Evolutionary conservation across 2,888 invertebrate genomes (phyloP).

Genomic region (Eristalinus aeneus): DNA sequence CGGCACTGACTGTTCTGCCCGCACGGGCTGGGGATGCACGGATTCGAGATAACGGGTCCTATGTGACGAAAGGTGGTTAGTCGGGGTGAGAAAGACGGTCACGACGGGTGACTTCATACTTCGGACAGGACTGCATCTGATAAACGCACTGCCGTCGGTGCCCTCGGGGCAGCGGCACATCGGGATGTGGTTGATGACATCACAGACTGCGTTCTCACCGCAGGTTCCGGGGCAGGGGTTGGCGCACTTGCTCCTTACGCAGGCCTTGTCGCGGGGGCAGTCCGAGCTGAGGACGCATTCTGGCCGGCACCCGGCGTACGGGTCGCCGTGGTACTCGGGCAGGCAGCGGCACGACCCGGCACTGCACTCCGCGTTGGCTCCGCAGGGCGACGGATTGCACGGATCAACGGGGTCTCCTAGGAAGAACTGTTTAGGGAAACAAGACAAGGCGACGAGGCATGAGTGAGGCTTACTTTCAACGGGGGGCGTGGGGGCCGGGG

Average conservation of each 20-base stretch:
- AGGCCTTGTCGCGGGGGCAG: conserved; percentile 86
- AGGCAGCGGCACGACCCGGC: conserved; percentile 88
- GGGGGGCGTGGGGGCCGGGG: conserved; percentile 74
- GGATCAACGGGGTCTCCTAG: conserved; percentile 82
- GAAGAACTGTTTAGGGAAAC: conserved; percentile 40
- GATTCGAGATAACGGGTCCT: conserved; percentile 82
- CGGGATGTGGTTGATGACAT: conserved; percentile 88
- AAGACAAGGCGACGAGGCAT: not conserved
- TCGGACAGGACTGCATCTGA: conserved; percentile 83
- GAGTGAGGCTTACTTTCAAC: conserved; percentile 74
- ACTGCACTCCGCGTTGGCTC: conserved; percentile 85
- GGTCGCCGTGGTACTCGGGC: conserved; percentile 88
- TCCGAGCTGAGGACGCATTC: conserved; percentile 89
- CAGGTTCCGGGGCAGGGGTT: conserved; percentile 90
- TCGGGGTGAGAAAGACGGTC: not conserved
- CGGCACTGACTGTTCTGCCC: conserved; percentile 90
- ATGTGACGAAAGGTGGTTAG: conserved; percentile 18
- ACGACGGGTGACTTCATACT: conserved; percentile 73
- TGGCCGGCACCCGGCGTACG: conserved; percentile 88
- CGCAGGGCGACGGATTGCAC: conserved; percentile 86
- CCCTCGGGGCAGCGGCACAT: conserved; percentile 87
- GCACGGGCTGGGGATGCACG: conserved; percentile 88
- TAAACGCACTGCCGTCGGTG: conserved; percentile 86
- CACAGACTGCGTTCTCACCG: conserved; percentile 87
- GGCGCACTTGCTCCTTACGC: conserved; percentile 86